These are phyloP conservation scores for Glaucidium brasilianum DNA, from an alignment of 2,113 vertebrate genomes.

Conservation along the genomic window DNA sequence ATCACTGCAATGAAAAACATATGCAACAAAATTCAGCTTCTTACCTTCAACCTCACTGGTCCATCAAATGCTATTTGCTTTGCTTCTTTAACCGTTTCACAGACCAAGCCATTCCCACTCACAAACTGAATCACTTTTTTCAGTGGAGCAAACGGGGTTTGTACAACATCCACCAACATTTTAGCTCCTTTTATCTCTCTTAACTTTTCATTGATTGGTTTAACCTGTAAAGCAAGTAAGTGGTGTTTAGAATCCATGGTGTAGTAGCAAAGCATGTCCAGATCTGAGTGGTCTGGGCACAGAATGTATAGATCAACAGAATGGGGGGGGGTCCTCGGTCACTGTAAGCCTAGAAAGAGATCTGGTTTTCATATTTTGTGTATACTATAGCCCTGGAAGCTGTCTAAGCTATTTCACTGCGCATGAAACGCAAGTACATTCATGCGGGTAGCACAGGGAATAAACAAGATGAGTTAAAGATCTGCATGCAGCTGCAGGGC, in stretches of 20 bases:
- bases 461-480: not conserved
- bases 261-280: not conserved
- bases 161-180: slow-evolving; percentile 90
- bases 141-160: slow-evolving; percentile 74
- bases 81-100: slow-evolving; percentile 89
- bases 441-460: not conserved
- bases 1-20: not conserved
- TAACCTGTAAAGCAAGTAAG: slow-evolving; percentile 75
- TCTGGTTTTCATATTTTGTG: not conserved
- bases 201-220: slow-evolving; percentile 87
- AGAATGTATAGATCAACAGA: fast-evolving
- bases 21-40: not conserved
- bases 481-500: not conserved
- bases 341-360: not conserved
- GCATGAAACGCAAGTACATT: not conserved
- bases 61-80: slow-evolving; percentile 82
- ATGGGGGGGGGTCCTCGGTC: not conserved
- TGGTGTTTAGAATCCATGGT: not conserved
- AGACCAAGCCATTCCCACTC: slow-evolving; percentile 89
- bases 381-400: not conserved
- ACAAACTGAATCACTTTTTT: slow-evolving; percentile 91
- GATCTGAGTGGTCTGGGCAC: not conserved
- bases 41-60: slow-evolving; percentile 84
- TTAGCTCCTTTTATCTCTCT: slow-evolving; percentile 86
- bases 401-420: not conserved